A percentile compares a stretch with the other conserved stretches of the same genome.
Conservation (phyloP, 2,113 vertebrate species). For the Spea multiplicata region DNA sequence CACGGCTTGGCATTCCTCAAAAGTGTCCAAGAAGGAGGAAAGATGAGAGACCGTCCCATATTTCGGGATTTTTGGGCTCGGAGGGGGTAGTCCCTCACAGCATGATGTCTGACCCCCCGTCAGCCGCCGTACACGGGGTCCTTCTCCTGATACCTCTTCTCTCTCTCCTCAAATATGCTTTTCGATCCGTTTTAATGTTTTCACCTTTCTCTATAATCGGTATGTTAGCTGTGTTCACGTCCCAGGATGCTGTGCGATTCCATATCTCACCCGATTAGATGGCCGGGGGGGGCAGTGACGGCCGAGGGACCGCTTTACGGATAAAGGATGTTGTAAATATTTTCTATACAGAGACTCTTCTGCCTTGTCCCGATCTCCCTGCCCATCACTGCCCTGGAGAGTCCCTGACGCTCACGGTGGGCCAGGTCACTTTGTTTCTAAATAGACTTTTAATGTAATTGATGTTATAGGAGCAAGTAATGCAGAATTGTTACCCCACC, state of each 20-base stretch:
- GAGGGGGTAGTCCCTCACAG: neutral
- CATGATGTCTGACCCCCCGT: constrained; percentile 1
- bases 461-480: neutral
- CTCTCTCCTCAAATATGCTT: neutral
- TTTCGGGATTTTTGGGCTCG: neutral
- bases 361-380: constrained; percentile 22
- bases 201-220: no score
- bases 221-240: neutral
- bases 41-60: constrained; percentile 64
- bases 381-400: neutral
- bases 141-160: neutral
- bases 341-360: constrained; percentile 42
- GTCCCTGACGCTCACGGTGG: no score
- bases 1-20: constrained; percentile 80
- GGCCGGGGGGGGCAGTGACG: constrained; percentile 22
- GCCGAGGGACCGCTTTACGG: constrained; percentile 20
- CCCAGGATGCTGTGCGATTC: constrained; percentile 32
- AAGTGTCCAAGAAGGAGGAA: constrained; percentile 81
- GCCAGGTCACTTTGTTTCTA: neutral
- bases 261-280: neutral
- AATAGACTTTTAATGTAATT: neutral
- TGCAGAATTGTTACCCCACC: neutral
- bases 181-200: neutral
- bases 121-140: constrained; percentile 54
- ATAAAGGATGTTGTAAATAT: constrained; percentile 48